phyloP scores from a whole-genome alignment of 2,797 vertebrate species.

The Rhyacichthys aspro region DNA sequence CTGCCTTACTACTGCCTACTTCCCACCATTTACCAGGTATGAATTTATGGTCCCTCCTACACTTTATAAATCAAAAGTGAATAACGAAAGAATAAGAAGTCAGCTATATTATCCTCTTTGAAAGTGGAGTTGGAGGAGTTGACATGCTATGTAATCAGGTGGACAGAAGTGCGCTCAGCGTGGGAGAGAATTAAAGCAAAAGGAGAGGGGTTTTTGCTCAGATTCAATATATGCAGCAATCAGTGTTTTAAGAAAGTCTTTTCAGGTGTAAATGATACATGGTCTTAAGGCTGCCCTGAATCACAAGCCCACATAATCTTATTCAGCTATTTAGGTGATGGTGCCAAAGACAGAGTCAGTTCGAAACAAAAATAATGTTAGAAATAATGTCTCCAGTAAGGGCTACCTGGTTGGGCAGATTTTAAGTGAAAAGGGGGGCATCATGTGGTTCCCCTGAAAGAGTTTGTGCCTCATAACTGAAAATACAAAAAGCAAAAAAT shows the following conservation, averaged over 20 bases:
- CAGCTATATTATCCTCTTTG: slow-evolving; percentile 21
- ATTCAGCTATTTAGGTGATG: background rate
- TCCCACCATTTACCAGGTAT: slow-evolving; percentile 43
- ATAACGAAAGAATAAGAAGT: slow-evolving; percentile 38
- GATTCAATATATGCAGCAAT: background rate
- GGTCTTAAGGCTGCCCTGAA: background rate
- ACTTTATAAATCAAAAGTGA: slow-evolving; percentile 55
- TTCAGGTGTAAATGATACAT: background rate
- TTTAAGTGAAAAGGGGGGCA: no score
- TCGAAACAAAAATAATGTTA: no score
- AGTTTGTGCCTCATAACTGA: no score
- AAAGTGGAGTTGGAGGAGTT: slow-evolving; percentile 43
- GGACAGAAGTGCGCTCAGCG: slow-evolving; percentile 6
- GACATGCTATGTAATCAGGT: slow-evolving; percentile 36
- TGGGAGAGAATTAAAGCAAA: slow-evolving; percentile 23
- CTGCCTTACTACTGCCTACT: slow-evolving; percentile 43
- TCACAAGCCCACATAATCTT: background rate
- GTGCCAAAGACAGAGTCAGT: background rate
- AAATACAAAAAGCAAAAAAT: no score
- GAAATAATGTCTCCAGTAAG: no score
- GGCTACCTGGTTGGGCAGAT: no score
- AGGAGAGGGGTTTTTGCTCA: background rate
- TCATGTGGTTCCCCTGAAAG: no score
- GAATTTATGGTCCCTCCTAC: slow-evolving; percentile 41
- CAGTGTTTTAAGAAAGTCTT: slow-evolving; percentile 2